phyloP scores from a whole-genome alignment of 2,113 vertebrate genomes.

The Synodontis membranacea region DNA sequence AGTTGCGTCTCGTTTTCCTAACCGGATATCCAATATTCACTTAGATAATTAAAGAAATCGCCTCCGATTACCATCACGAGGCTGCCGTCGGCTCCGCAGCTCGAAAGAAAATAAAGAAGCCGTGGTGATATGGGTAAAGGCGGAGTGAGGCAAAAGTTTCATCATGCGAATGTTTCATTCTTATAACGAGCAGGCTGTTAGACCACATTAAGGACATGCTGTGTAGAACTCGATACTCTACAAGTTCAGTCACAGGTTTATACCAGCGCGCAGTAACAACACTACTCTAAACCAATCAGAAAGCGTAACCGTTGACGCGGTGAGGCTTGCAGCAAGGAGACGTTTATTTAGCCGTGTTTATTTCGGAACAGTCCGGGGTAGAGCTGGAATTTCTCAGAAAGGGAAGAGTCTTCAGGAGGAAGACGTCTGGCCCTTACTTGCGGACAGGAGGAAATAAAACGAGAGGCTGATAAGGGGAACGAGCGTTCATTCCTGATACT shows the following conservation, averaged over 20 bases:
- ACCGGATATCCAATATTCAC: constrained; percentile 44
- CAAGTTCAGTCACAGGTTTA: background rate
- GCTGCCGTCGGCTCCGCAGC: constrained; percentile 2
- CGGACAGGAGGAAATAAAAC: background rate
- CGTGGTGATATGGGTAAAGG: constrained; percentile 12
- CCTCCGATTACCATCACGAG: constrained; percentile 6
- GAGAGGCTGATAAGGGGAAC: background rate
- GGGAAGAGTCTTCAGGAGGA: background rate
- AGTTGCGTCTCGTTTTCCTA: constrained; percentile 42
- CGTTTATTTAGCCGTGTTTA: background rate
- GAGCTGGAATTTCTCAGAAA: background rate
- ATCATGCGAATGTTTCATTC: constrained; percentile 28
- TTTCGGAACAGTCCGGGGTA: background rate
- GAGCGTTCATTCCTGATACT: background rate
- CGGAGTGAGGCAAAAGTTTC: constrained; percentile 35
- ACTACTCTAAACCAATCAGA: background rate
- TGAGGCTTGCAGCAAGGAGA: background rate
- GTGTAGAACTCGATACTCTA: background rate
- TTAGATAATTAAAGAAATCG: constrained; percentile 48
- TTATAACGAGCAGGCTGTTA: constrained; percentile 2
- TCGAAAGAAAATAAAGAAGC: constrained; percentile 13
- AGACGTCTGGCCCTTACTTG: background rate
- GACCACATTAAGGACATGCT: background rate
- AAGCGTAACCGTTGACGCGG: background rate
- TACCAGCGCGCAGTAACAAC: background rate